phyloP scores from a whole-genome alignment of 2,888 invertebrate genomes.

The Tiliacea citrago region DNA sequence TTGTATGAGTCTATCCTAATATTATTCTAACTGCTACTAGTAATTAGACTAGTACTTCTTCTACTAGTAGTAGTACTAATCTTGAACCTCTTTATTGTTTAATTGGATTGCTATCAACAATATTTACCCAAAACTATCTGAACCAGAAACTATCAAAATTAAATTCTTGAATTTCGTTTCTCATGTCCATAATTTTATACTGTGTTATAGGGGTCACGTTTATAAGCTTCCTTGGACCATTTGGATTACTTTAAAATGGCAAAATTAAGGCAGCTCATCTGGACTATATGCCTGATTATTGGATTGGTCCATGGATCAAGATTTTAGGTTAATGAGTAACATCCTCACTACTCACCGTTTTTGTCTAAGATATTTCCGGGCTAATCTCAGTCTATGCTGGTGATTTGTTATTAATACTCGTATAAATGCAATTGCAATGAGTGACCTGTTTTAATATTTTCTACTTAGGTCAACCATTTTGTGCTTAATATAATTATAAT shows the following conservation, averaged over 20 bases:
- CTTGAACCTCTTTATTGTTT: too few relatives aligned
- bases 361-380: neutral
- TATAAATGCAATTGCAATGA: neutral
- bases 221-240: neutral
- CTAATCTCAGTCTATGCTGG: neutral
- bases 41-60: too few relatives aligned
- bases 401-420: too few relatives aligned
- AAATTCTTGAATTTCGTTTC: neutral
- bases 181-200: too few relatives aligned
- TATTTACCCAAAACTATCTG: neutral
- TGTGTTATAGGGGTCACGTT: accelerated
- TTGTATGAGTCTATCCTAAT: neutral
- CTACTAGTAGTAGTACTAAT: neutral
- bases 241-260: neutral
- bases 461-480: neutral
- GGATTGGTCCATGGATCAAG: neutral
- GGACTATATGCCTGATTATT: too few relatives aligned
- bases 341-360: neutral
- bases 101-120: accelerated
- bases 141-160: neutral
- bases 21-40: too few relatives aligned
- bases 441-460: neutral
- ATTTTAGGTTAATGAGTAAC: neutral
- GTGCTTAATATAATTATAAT: neutral
- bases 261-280: too few relatives aligned